A percentile compares a stretch with the other conserved stretches of the same genome.
phyloP scores from a whole-genome alignment of 2,113 vertebrate genomes.

The Bucco capensis region DNA sequence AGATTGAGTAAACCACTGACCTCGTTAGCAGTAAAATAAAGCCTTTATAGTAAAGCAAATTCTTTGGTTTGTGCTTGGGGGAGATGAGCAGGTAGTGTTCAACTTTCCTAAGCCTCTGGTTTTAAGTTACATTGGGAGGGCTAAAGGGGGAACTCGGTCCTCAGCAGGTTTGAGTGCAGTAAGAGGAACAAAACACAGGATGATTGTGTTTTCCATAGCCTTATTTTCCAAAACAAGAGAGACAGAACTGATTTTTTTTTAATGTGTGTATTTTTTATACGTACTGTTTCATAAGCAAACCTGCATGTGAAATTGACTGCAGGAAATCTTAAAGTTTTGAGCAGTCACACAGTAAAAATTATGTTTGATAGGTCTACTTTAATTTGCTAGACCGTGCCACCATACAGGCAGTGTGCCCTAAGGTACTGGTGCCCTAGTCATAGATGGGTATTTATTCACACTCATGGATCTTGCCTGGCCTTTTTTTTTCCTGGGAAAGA shows the following conservation, averaged over 20 bases:
- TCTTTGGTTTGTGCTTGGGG: neutral
- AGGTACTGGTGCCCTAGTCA: neutral
- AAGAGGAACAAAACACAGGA: neutral
- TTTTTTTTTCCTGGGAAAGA: neutral
- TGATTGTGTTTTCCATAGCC: neutral
- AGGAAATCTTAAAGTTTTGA: neutral
- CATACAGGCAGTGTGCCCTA: neutral
- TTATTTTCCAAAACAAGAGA: neutral
- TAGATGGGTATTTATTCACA: neutral
- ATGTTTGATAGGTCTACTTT: accelerated
- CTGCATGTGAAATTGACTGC: neutral
- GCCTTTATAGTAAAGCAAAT: neutral
- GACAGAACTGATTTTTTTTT: accelerated
- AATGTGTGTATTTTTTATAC: neutral
- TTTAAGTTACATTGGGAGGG: neutral
- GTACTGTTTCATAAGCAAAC: neutral
- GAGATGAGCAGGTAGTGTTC: neutral
- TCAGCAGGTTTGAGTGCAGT: neutral
- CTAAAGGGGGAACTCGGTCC: neutral
- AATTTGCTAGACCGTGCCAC: neutral
- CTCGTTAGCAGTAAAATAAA: neutral
- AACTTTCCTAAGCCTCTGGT: neutral
- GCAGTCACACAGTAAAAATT: neutral
- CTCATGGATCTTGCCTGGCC: neutral
- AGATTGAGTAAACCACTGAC: neutral